These are phyloP conservation scores for Strix aluco DNA, from an alignment of 2,113 vertebrate genomes.

Conservation along the genomic window DNA sequence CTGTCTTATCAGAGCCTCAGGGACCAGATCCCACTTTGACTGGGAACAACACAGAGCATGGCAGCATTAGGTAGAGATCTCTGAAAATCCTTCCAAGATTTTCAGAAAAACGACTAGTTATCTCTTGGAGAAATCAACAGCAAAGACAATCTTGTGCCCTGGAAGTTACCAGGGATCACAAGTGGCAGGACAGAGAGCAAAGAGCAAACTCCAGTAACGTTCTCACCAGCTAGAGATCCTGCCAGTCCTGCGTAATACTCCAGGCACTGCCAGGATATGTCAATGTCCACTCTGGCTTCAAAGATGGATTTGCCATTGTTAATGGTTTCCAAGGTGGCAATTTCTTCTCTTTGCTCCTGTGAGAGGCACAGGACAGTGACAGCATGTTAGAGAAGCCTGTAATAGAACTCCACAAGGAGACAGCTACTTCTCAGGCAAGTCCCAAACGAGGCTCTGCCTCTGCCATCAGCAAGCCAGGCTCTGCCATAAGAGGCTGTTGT, in stretches of 20 bases:
- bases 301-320: constrained; percentile 94
- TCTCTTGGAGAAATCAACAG: not conserved
- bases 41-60: not conserved
- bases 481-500: fast-evolving
- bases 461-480: not conserved
- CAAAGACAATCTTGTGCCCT: not conserved
- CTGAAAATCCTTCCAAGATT: not conserved
- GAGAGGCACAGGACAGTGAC: not conserved
- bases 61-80: not conserved
- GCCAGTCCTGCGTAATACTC: constrained; percentile 94
- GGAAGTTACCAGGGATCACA: not conserved
- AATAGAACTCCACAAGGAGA: not conserved
- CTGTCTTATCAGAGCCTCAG: not conserved
- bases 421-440: not conserved
- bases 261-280: constrained; percentile 85
- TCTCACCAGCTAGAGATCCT: constrained; percentile 86
- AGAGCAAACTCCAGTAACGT: not conserved
- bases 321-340: constrained; percentile 89
- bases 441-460: not conserved
- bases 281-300: constrained; percentile 87
- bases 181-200: not conserved
- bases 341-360: constrained; percentile 87
- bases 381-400: not conserved
- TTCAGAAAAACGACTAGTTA: not conserved
- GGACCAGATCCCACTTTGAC: not conserved